Percentiles rank a stretch among this genome's conserved stretches.
Evolutionary conservation across 1,140 invertebrate species (phyloP).

Genomic region (Trichonephila clavipes): DNA sequence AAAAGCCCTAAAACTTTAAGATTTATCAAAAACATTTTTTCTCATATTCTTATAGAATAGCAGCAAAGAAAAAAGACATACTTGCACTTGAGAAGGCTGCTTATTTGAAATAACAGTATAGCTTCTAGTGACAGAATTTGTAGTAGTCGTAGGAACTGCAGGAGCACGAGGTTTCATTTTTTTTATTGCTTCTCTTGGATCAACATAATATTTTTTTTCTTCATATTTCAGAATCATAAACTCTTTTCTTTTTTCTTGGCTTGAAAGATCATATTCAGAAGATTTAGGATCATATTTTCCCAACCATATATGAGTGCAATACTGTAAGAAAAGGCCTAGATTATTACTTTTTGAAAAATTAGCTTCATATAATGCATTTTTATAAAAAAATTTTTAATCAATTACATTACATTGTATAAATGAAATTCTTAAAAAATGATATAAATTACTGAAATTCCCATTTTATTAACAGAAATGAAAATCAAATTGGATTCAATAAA

Average conservation of each 20-base stretch:
- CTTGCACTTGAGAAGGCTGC: background rate
- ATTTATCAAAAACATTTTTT: too few species aligned
- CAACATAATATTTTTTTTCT: constrained; percentile 73
- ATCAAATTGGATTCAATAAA: too few species aligned
- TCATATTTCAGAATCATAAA: constrained; percentile 73
- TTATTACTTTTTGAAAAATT: background rate
- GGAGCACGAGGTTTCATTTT: constrained; percentile 74
- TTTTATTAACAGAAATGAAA: too few species aligned
- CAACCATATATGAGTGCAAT: constrained; percentile 68
- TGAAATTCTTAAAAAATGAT: too few species aligned
- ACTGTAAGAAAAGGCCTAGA: constrained; percentile 28
- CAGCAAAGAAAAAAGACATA: background rate
- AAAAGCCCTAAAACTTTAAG: too few species aligned
- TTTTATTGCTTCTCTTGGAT: constrained; percentile 70
- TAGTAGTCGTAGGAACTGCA: constrained; percentile 50
- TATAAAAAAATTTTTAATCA: background rate
- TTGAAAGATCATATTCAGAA: constrained; percentile 48
- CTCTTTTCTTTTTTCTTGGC: constrained; percentile 59
- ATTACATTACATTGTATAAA: too few species aligned
- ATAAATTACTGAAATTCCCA: too few species aligned
- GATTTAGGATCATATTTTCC: constrained; percentile 65
- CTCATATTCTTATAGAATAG: background rate
- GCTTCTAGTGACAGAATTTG: constrained; percentile 46
- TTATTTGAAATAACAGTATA: constrained; percentile 64
- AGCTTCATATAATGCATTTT: background rate